A percentile compares a stretch with the other conserved stretches of the same genome.
Evolutionary conservation across 2,797 vertebrate genomes (phyloP).

Genomic region (Tinamus major): DNA sequence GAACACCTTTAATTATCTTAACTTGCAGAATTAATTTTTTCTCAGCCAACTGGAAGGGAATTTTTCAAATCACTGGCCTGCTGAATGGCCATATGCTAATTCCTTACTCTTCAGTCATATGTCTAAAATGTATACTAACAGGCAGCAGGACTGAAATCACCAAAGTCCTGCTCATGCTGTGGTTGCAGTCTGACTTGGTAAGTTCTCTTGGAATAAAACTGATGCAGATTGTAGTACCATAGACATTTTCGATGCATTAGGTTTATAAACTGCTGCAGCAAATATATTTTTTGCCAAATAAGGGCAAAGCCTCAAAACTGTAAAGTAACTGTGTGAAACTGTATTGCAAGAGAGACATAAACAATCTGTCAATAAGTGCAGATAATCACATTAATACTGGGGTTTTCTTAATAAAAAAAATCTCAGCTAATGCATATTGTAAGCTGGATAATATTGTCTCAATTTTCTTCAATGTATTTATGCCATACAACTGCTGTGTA

Average conservation of each 20-base stretch:
- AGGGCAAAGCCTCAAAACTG: not conserved
- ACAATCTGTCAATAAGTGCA: not conserved
- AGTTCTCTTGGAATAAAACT: not conserved
- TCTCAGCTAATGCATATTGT: rapidly evolving
- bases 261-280: not conserved
- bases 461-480: rapidly evolving
- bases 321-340: rapidly evolving
- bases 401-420: not conserved
- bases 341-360: not conserved
- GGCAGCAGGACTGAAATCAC: not conserved
- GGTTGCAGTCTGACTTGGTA: not conserved
- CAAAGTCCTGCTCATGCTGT: not conserved
- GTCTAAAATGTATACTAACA: not conserved
- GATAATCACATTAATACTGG: not conserved
- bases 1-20: slow-evolving; percentile 1
- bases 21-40: not conserved
- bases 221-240: not conserved
- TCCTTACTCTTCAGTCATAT: not conserved
- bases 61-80: not conserved
- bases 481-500: not conserved
- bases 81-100: slow-evolving; percentile 12
- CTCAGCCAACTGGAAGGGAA: slow-evolving; percentile 14
- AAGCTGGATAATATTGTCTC: not conserved
- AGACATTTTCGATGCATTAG: not conserved
- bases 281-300: not conserved